Evolutionary conservation across 2,797 vertebrate species (phyloP).

Genomic region (Caiman crocodilus): DNA sequence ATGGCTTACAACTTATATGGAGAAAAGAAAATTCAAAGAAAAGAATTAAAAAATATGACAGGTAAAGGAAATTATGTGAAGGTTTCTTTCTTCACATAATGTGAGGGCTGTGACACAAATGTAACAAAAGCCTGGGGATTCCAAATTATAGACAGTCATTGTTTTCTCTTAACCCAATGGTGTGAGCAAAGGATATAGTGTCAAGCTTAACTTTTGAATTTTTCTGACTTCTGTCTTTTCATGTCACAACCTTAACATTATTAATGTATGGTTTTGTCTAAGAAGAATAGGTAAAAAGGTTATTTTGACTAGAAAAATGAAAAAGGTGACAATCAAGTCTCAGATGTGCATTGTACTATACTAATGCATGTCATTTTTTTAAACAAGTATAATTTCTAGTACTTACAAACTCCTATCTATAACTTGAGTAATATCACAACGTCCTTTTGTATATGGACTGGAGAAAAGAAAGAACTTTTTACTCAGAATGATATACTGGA

Average conservation of each 20-base stretch:
- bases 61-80: background rate
- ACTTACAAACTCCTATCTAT: constrained; percentile 52
- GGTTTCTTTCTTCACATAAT: background rate
- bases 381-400: constrained; percentile 46
- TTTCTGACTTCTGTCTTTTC: constrained; percentile 63
- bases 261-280: constrained; percentile 69
- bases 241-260: constrained; percentile 71
- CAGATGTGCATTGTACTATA: constrained; percentile 60
- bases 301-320: constrained; percentile 81
- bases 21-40: background rate
- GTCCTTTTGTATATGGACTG: constrained; percentile 53
- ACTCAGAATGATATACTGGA: background rate
- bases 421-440: constrained; percentile 54
- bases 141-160: constrained; percentile 42
- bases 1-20: background rate
- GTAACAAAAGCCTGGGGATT: constrained; percentile 65
- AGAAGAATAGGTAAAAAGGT: constrained; percentile 72
- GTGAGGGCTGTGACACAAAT: constrained; percentile 26
- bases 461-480: constrained; percentile 31
- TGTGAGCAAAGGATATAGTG: constrained; percentile 45
- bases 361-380: constrained; percentile 69
- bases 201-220: constrained; percentile 60
- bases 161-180: constrained; percentile 36
- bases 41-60: background rate
- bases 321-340: constrained; percentile 68